Evolutionary conservation across 1,140 invertebrate genomes (phyloP), one percentile per base, ranked within the genome.

Genomic region (Phocides pigmalion): DNA sequence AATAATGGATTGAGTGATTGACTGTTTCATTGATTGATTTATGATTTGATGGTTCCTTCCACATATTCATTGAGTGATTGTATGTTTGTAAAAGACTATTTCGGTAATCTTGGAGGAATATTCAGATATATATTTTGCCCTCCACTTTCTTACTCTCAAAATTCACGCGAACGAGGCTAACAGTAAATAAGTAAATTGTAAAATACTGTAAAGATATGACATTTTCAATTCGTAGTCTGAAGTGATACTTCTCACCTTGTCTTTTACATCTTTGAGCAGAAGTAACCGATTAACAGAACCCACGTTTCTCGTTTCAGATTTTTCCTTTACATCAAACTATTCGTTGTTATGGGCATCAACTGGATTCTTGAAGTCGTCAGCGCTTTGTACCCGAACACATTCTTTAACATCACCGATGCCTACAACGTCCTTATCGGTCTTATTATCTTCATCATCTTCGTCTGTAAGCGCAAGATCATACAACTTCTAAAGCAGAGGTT

Each of bases 361-460:
- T 91, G 87, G 87, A 72, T 89, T 6, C 59, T 91, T 6, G 89
- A 89, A 47, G 82, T 91, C 4, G 64, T 89, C 54, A 89, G 87
- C 51, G 71, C 78, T 4, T 12, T 87, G 6, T 85, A 83, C 39
- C 81, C 83, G 0, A 47, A 76, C 5, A 16, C 46, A 6, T 44
- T 84, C 19, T 91, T 82, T 80, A 65, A 53, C 4, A 62, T 84
- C 51, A 82, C 79, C 6, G 89, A 91, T 25, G 71, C 75, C 0
- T 91, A 87, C 76, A 91, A 89, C 37, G 82, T 89, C 1, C 82
- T 91, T 58, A 82, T 88, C 19, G 92, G 92, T 0, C 28, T 92
- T 0, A 86, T 82, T 17, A 90, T 93, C 17, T 93, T 93, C 70
- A 74, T 92, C 16, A 91, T 93, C 50, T 93, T 93, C 69, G 90